These are phyloP conservation scores for Triplophysa yarkandensis DNA, from an alignment of 2,797 vertebrate genomes.

Conservation along the genomic window DNA sequence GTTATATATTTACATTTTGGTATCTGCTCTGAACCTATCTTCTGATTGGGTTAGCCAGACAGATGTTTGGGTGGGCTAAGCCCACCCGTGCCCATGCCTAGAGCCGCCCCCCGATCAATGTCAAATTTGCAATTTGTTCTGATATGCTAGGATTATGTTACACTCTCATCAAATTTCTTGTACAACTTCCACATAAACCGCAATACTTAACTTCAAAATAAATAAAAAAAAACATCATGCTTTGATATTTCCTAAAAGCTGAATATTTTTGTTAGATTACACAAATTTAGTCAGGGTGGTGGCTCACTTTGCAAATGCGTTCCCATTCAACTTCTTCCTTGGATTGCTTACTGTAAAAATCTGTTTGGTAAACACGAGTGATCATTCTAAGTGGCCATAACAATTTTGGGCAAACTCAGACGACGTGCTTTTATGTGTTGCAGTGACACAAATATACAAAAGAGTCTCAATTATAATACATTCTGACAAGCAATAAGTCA, in stretches of 20 bases:
- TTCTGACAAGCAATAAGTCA: not conserved
- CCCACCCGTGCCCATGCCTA: no score
- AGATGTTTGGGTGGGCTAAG: no score
- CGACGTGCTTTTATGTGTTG: not conserved
- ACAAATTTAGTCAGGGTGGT: not conserved
- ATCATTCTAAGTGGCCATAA: not conserved
- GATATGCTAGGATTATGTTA: no score
- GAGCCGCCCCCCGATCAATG: no score
- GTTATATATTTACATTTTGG: no score
- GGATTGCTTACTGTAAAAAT: not conserved
- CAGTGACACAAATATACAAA: slow-evolving; percentile 16
- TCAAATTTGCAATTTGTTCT: no score
- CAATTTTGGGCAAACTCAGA: not conserved
- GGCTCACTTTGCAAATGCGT: not conserved
- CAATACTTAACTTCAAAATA: no score
- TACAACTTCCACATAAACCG: no score
- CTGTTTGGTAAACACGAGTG: not conserved
- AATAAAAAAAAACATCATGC: not conserved
- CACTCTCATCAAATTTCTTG: not conserved
- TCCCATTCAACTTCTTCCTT: not conserved
- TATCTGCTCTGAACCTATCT: no score
- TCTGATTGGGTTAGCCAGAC: no score
- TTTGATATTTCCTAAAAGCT: not conserved
- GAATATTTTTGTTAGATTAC: not conserved
- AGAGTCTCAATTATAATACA: slow-evolving; percentile 5